These are phyloP conservation scores for Ochotona princeps DNA, from an alignment of 2,113 vertebrate species.

Conservation along the genomic window DNA sequence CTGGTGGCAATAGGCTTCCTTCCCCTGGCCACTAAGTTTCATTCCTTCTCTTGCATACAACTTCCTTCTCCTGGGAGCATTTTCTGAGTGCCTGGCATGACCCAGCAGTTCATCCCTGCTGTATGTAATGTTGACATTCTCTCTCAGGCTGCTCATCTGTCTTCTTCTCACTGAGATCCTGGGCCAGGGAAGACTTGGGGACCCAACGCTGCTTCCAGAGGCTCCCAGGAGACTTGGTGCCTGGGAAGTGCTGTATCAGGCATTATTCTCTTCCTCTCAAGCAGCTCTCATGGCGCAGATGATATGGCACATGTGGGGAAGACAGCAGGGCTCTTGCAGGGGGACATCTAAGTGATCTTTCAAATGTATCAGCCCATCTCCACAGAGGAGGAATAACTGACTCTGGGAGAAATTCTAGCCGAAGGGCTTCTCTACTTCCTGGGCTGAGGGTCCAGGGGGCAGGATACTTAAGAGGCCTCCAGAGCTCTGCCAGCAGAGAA, in stretches of 20 bases:
- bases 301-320: background rate
- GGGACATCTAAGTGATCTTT: background rate
- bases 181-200: background rate
- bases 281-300: rapidly evolving
- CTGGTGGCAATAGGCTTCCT: background rate
- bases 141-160: background rate
- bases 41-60: background rate
- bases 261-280: background rate
- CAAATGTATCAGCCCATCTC: slow-evolving; percentile 41
- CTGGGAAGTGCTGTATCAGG: background rate
- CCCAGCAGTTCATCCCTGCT: background rate
- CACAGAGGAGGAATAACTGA: slow-evolving; percentile 45
- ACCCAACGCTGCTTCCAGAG: background rate
- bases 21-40: background rate
- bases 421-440: slow-evolving; percentile 33
- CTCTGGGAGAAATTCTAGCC: slow-evolving; percentile 68
- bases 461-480: slow-evolving; percentile 68
- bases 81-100: background rate
- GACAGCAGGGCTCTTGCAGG: too few relatives aligned
- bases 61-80: background rate
- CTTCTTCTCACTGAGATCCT: background rate
- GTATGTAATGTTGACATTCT: background rate
- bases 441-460: background rate
- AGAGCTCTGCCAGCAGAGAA: slow-evolving; percentile 69
- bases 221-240: background rate